Base-by-base conservation (phyloP, 2,113 vertebrate species). In the Poeciliopsis retropinna region DNA sequence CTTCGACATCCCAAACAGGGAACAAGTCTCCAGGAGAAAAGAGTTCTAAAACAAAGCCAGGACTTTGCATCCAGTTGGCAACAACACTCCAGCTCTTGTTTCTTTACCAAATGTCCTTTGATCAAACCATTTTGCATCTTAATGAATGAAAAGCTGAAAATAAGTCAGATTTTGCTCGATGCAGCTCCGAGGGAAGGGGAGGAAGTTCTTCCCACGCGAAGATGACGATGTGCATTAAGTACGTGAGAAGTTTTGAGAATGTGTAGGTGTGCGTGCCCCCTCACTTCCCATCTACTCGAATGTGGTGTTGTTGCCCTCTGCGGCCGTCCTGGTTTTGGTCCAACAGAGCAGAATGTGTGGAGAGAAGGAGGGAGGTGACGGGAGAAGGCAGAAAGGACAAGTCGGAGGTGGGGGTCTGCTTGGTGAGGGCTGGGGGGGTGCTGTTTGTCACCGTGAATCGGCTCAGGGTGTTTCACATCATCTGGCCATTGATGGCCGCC, bases 391-490 rank as follows among this genome's bases (percentile, higher is more conserved):
- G 84, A 87, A 87, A 69, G 70, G 72, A 75, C 60, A 64, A 72
- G 80, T 71, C 57, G 63, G 68, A 72, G 81, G 77, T 25, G 72
- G 80, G 57, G 60, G 44, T 73, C 67, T 39, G 73, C 44, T 67
- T 34, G 80, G 96, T 94, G 95, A 94, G 95, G 81, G 95, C 34
- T 94, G 95, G 78, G 96, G 94, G 95, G 96, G 30, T 94, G 94
- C 95, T 92, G 94, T 97, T 96, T 97, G 96, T 96, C 92, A 92
- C 90, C 84, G 91, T 97, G 96, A 98, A 97, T 96, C 89, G 66
- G 93, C 92, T 94, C 94, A 92, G 95, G 97, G 96, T 96, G 97
- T 96, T 96, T 95, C 96, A 96, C 96, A 95, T 95, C 96, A 92
- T 95, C 91, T 91, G 95, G 86, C 94, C 95, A 96, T 97, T 97